Evolutionary conservation across 2,113 vertebrate species (phyloP).

Genomic region (Solea solea): DNA sequence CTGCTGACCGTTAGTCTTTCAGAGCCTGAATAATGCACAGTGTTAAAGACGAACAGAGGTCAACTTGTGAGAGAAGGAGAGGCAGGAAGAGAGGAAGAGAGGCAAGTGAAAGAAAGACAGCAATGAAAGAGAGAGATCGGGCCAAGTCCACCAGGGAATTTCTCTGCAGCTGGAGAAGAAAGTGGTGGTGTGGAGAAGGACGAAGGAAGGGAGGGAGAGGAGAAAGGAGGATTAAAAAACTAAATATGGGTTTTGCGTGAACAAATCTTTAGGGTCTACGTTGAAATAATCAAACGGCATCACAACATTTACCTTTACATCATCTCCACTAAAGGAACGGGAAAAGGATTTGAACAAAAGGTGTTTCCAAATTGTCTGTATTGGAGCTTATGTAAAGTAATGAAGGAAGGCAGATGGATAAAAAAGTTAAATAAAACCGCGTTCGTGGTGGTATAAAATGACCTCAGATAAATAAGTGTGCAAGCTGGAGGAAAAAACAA

Average conservation of each 20-base stretch:
- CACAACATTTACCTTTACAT: slow-evolving; percentile 15
- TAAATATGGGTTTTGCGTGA: slow-evolving; percentile 59
- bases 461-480: slow-evolving; percentile 7
- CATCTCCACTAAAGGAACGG: slow-evolving; percentile 16
- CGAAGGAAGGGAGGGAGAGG: slow-evolving; percentile 40
- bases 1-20: slow-evolving; percentile 66
- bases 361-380: background rate
- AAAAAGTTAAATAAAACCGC: slow-evolving; percentile 1
- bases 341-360: slow-evolving; percentile 1
- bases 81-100: slow-evolving; percentile 79
- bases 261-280: slow-evolving; percentile 53
- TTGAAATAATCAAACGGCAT: slow-evolving; percentile 41
- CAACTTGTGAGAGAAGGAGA: slow-evolving; percentile 72
- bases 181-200: slow-evolving; percentile 46
- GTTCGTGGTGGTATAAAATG: background rate
- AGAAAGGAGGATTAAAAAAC: slow-evolving; percentile 53
- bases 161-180: slow-evolving; percentile 74
- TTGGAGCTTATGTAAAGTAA: background rate
- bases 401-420: background rate
- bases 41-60: slow-evolving; percentile 75
- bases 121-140: slow-evolving; percentile 65
- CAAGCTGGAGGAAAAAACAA: slow-evolving; percentile 11
- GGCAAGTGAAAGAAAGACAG: slow-evolving; percentile 65
- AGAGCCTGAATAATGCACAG: slow-evolving; percentile 66
- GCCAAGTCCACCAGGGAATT: slow-evolving; percentile 72